Evolutionary conservation across 2,888 invertebrate genomes (phyloP), one percentile per base, ranked within the genome.

Genomic region (Macrophya alboannulata): DNA sequence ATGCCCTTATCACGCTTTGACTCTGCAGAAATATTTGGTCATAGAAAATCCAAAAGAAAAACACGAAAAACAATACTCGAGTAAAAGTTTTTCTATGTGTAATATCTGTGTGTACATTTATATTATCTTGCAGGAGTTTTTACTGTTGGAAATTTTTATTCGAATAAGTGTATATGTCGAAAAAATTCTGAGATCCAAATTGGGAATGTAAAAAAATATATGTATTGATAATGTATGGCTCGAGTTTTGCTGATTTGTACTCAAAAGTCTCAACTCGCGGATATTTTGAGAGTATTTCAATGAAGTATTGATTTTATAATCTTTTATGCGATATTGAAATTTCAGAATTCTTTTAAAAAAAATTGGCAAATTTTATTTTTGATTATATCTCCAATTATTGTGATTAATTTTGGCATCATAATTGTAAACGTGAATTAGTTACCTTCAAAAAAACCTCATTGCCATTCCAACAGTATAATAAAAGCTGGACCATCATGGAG

Each of bases 371-470:
- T n/a, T n/a, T n/a, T n/a, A n/a, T n/a, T n/a, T n/a, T n/a, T n/a
- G n/a, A n/a, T n/a, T n/a, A n/a, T n/a, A n/a, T n/a, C n/a, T n/a
- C n/a, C n/a, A n/a, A n/a, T n/a, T n/a, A n/a, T n/a, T n/a, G n/a
- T n/a, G n/a, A n/a, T n/a, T n/a, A n/a, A n/a, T n/a, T n/a, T n/a
- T n/a, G 9, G 1, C 48, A 48, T 48, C 1, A 9, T 15, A 48
- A 48, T 48, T 48, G 9, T 17, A 4, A 55, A 55, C 15, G 15
- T 5, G 1, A 55, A 5, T 17, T n/a, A 55, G n/a, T 55, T 68
- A 68, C 68, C 68, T 68, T 68, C 31, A 68, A 31, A 15, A 68
- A 68, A 68, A 68, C 68, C 31, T 68, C 68, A 68, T 68, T 68
- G 5, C 68, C 68, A 68, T 68, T 68, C 68, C 68, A 31, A 15